Conservation (phyloP, 2,888 invertebrate genomes). For the Andrena minutula region DNA sequence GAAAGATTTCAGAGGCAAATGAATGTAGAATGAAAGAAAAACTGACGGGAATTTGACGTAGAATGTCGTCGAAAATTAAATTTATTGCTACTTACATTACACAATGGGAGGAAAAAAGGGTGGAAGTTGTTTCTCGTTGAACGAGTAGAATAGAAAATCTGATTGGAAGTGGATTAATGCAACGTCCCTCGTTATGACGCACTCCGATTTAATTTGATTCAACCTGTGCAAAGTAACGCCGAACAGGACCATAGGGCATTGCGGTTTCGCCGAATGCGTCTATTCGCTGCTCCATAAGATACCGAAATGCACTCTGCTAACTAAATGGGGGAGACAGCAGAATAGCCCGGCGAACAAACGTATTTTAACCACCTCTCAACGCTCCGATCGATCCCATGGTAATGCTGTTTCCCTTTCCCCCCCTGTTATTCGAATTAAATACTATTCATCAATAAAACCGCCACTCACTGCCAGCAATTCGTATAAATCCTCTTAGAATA, state of each 20-base stretch:
- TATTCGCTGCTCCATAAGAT: constrained; percentile 78
- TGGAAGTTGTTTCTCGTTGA: constrained; percentile 10
- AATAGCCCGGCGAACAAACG: constrained; percentile 60
- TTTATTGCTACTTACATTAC: neutral
- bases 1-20: neutral
- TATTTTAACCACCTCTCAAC: constrained; percentile 54
- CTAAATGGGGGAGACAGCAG: constrained; percentile 78
- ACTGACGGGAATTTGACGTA: neutral
- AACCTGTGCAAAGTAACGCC: constrained; percentile 54
- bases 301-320: constrained; percentile 64
- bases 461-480: no score
- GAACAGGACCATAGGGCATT: constrained; percentile 36
- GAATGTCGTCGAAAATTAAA: constrained; percentile 29
- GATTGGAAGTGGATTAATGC: constrained; percentile 56
- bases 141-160: constrained; percentile 41
- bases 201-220: constrained; percentile 66
- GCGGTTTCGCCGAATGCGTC: constrained; percentile 47
- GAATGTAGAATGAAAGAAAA: neutral
- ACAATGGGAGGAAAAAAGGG: neutral
- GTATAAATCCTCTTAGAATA: no score
- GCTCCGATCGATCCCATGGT: constrained; percentile 45
- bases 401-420: constrained; percentile 27
- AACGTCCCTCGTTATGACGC: constrained; percentile 59
- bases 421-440: constrained; percentile 32
- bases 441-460: constrained; percentile 6